Conservation (phyloP, 2,888 invertebrate species). For the Marasmarcha lunaedactyla region DNA sequence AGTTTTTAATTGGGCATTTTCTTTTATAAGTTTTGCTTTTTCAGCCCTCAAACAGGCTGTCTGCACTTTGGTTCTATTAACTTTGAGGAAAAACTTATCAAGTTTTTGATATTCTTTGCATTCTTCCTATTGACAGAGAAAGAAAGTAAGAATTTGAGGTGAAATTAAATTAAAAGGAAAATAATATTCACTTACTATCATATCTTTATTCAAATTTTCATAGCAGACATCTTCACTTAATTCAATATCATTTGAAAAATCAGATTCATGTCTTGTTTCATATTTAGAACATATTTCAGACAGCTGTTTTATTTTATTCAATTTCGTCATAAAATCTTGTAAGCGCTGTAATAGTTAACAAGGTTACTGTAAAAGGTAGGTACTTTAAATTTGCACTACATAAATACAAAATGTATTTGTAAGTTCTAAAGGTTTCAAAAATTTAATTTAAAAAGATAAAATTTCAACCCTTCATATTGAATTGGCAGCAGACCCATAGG, state of each 20-base stretch:
- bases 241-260: slow-evolving; percentile 22
- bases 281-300: slow-evolving; percentile 75
- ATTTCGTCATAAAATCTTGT: slow-evolving; percentile 64
- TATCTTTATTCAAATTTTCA: slow-evolving; percentile 40
- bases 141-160: too few species aligned
- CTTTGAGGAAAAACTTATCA: slow-evolving; percentile 76
- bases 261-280: slow-evolving; percentile 72
- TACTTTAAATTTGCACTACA: too few species aligned
- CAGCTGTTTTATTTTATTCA: slow-evolving; percentile 72
- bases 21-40: slow-evolving; percentile 55
- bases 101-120: slow-evolving; percentile 70
- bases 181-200: slow-evolving; percentile 48
- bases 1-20: slow-evolving; percentile 74
- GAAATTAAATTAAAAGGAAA: too few species aligned
- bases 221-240: slow-evolving; percentile 24
- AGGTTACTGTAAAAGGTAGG: too few species aligned
- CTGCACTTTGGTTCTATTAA: slow-evolving; percentile 52
- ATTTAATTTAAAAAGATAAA: too few species aligned
- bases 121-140: slow-evolving; percentile 51
- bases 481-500: too few species aligned
- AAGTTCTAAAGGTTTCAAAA: too few species aligned
- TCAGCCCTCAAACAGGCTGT: slow-evolving; percentile 48
- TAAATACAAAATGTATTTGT: too few species aligned
- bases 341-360: slow-evolving; percentile 45
- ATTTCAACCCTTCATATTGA: too few species aligned